Evolutionary conservation across 2,113 vertebrate species (phyloP), one percentile per base, ranked within the genome.

Genomic region (Falco punctatus): DNA sequence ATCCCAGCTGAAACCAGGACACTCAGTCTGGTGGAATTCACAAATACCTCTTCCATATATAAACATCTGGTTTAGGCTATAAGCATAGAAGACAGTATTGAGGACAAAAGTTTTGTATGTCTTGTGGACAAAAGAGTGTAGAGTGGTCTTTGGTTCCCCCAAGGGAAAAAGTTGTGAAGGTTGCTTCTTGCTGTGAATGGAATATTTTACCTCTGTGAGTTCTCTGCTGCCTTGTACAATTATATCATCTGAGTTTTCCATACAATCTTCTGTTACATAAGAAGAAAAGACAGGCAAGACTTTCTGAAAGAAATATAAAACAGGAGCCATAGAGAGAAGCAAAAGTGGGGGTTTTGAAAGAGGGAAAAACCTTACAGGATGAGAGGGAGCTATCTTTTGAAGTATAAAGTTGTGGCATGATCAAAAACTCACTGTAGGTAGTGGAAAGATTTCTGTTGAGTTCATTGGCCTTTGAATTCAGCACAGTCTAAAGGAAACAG

Each of bases 401-500:
- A 86, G n/a, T 84, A 77, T 69, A 52, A 83, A 88, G 32, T 79
- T 82, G 16, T 82, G 54, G 16, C 35, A 57, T 61, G 73, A 95
- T 91, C 86, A 89, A 96, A 95, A 93, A 57, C n/a, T 87, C 30
- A 48, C 38, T 91, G 48, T 67, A 91, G 13, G 61, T 81, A 94
- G 71, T 57, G 40, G 70, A 88, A 84, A 81, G n/a, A 58, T 71
- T 92, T 73, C 44, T 87, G 27, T 75, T 94, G 86, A 85, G 61
- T 85, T 81, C 15, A 48, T 17, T 40, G 48, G 38, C 12, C 27
- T 96, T 92, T 91, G 40, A 95, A 89, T 84, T 86, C 38, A 64
- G 3, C 11, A 58, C 10, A 27, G 17, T 89, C 44, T 69, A 81
- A 90, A 61, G 57, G 6, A 79, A 87, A 59, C 33, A 88, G 27